Evolutionary conservation across 64 coral and sea anemone species (phyloP), one percentile per base, ranked within the genome.

Genomic region (Montipora foliosa): DNA sequence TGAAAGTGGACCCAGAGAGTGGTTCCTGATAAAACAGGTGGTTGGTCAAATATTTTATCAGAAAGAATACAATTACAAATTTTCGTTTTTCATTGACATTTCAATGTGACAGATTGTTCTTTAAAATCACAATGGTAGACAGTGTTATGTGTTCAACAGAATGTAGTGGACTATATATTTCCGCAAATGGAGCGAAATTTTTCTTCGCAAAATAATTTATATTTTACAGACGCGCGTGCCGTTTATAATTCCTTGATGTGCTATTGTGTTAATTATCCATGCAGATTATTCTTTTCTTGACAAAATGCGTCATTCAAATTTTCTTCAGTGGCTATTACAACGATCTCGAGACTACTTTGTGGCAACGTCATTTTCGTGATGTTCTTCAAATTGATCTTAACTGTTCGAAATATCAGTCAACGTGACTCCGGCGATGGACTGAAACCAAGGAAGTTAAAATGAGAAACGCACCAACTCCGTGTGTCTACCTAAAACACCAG

Each of bases 31-130:
- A 29, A 80, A 80, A 82, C 53, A 82, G 79, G 79, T 82, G 79
- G 22, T 82, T 61, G 24, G 21, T 61, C 79, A 82, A 81, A 82
- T 82, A 62, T 82, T 82, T 82, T 10, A 82, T 17, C 17, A 19
- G 21, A 24, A 71, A 21, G 17, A 71, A 71, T 21, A 71, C 4
- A 68, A 68, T 12, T 1, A 4, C 12, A 13, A 68, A 17, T 17
- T n/a, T 17, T 68, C 17, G 16, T 17, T n/a, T 68, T 68, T 16
- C 16, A 6, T 57, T 57, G 53, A 6, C 11, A 57, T 11, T 57
- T 57, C 14, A 64, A 4, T 64, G 14, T 55, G 52, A 14, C 61
- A 64, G 61, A 14, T 4, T 64, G 13, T 64, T 64, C 9, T 64
- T 15, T 64, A 64, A 7, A 14, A 1, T 64, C 61, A 64, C 61